Evolutionary conservation across 2,113 vertebrate species (phyloP), one percentile per base, ranked within the genome.

Genomic region (Gnathonemus echidnorhynchus): DNA sequence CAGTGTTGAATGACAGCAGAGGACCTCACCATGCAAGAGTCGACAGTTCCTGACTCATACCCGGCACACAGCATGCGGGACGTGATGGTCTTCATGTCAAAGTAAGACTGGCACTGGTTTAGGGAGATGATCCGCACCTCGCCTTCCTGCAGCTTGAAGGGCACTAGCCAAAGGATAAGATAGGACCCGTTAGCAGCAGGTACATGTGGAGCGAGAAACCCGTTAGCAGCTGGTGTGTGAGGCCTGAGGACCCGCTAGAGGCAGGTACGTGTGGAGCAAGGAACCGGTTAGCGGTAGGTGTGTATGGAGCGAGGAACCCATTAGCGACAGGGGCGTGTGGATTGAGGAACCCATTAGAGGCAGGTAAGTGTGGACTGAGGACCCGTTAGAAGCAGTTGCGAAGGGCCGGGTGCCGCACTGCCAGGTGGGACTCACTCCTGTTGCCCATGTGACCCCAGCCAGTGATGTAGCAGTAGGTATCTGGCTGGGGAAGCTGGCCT

Each of bases 391-490:
- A 1, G 21, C 21, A 85, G 7, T 9, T 21, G 10, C 1, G 90
- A 50, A 58, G 42, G 49, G 0, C 88, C 2, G 1, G 35, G 70
- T 19, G 35, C 13, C 19, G 31, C 31, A 77, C 31, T 39, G 70
- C 4, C 35, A 42, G n/a, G 50, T 6, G 31, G 50, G 7, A 66
- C 98, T 97, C 95, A 99, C 98, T 98, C 95, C 96, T 96, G 96
- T 97, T 97, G 89, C 98, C 98, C 96, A 97, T 98, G 94, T 98
- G 97, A 39, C 98, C 98, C 98, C 98, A 99, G 93, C 98, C 98
- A 0, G 97, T 98, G 95, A 99, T 99, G 92, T 97, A 98, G 91
- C 98, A 99, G 94, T 99, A 99, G 0, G 97, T 97, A 70, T 98
- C 97, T 0, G 97, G 95, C 21, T 92, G 93, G 1, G 97, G 96